A percentile compares a stretch with the other conserved stretches of the same genome.
Evolutionary conservation across 2,888 invertebrate species (phyloP).

Genomic region (Brenthis ino): DNA sequence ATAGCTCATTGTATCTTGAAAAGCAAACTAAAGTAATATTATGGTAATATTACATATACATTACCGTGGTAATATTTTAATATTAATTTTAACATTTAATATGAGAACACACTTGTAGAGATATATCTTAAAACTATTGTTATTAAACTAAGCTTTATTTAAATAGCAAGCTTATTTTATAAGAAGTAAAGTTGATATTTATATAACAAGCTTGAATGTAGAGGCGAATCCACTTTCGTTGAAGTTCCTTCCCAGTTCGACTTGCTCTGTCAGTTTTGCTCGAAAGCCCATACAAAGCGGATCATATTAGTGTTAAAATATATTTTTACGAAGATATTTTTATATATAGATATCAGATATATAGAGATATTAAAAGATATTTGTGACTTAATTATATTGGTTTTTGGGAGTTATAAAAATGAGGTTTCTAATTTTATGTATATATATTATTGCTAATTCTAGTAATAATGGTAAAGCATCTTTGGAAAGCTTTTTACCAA

Average conservation of each 20-base stretch:
- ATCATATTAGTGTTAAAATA: conserved; percentile 23
- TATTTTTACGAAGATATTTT: background rate
- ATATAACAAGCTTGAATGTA: background rate
- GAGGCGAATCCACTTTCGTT: conserved; percentile 23
- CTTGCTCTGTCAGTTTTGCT: conserved; percentile 38
- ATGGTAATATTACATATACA: too few relatives aligned
- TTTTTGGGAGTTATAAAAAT: conserved; percentile 48
- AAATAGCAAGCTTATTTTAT: background rate
- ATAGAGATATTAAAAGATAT: too few relatives aligned
- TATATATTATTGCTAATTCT: conserved; percentile 66
- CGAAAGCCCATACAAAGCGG: conserved; percentile 34
- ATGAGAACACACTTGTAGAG: too few relatives aligned
- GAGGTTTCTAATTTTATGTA: conserved; percentile 64
- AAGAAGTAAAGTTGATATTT: conserved; percentile 7
- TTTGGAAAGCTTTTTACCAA: conserved; percentile 64
- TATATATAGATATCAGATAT: too few relatives aligned
- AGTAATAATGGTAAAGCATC: conserved; percentile 73
- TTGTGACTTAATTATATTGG: background rate
- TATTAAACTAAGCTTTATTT: background rate
- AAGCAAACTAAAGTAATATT: too few relatives aligned
- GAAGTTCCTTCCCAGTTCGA: conserved; percentile 17
- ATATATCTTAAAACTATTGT: too few relatives aligned
- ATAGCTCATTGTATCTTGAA: too few relatives aligned
- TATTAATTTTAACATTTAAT: too few relatives aligned
- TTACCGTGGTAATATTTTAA: too few relatives aligned